phyloP scores from a whole-genome alignment of 2,888 invertebrate genomes.

The Platynereis dumerilii region DNA sequence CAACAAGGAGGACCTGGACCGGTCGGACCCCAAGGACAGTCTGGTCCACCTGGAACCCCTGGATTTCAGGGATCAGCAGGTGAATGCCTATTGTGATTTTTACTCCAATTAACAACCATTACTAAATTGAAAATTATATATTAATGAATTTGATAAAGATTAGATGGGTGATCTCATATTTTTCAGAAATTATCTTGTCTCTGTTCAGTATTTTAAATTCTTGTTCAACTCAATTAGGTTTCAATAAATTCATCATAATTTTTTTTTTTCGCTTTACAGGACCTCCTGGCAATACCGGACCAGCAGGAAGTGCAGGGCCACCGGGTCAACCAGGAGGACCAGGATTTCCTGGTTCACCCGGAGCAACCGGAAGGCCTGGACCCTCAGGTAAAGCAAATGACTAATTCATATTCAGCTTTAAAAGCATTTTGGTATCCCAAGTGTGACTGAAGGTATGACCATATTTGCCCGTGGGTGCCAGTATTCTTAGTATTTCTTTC shows the following conservation, averaged over 20 bases:
- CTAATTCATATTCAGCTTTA: too few relatives aligned
- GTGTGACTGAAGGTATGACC: too few relatives aligned
- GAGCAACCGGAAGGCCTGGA: neutral
- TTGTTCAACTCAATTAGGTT: too few relatives aligned
- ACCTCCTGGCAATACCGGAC: neutral
- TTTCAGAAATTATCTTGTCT: too few relatives aligned
- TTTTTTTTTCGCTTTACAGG: too few relatives aligned
- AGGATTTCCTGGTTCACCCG: neutral
- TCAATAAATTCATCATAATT: too few relatives aligned
- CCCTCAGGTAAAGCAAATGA: neutral
- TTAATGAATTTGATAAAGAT: neutral
- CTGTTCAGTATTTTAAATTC: too few relatives aligned
- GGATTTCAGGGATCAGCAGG: slow-evolving; percentile 6
- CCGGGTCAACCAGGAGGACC: neutral
- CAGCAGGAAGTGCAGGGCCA: neutral
- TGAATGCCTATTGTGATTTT: neutral
- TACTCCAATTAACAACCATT: neutral
- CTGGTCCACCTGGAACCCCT: neutral
- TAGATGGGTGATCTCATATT: neutral
- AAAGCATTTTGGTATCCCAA: too few relatives aligned
- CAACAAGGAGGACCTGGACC: neutral
- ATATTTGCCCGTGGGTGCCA: too few relatives aligned
- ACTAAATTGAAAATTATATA: neutral
- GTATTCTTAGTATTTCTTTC: too few relatives aligned
- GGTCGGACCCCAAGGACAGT: neutral